These are phyloP conservation scores for Cherax destructor DNA, from an alignment of 1,140 invertebrate genomes.

Conservation along the genomic window DNA sequence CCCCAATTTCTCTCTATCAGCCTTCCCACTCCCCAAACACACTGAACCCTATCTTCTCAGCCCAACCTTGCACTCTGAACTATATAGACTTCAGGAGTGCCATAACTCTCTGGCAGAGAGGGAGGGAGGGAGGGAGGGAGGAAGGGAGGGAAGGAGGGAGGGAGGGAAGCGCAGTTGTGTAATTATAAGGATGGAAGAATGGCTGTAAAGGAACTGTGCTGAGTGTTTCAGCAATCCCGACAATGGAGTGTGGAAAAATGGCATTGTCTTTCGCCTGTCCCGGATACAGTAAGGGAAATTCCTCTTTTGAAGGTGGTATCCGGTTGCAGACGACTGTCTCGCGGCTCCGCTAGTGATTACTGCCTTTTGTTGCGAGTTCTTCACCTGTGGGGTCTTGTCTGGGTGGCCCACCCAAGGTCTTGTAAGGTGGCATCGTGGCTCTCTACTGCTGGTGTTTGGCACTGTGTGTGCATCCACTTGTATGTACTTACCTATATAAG, in stretches of 20 bases:
- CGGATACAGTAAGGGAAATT: constrained; percentile 1
- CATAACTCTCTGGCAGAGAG: background rate
- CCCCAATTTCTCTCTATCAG: background rate
- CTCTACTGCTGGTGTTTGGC: too few relatives aligned
- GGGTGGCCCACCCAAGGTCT: too few relatives aligned
- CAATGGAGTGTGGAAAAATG: constrained; percentile 7
- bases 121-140: too few relatives aligned
- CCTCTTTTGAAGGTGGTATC: constrained; percentile 9
- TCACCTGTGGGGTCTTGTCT: background rate
- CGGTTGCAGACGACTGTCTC: background rate
- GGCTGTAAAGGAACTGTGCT: background rate
- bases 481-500: too few relatives aligned
- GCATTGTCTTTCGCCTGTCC: constrained; percentile 6
- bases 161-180: background rate
- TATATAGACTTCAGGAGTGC: background rate
- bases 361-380: background rate
- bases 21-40: background rate
- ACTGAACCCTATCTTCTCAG: too few relatives aligned
- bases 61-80: background rate
- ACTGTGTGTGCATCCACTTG: too few relatives aligned
- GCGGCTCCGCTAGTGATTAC: background rate
- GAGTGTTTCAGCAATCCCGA: constrained; percentile 2
- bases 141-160: too few relatives aligned
- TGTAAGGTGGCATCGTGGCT: too few relatives aligned
- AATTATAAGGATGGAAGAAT: constrained; percentile 14